Evolutionary conservation across 2,888 invertebrate genomes (phyloP).

Genomic region (Venusia cambrica): DNA sequence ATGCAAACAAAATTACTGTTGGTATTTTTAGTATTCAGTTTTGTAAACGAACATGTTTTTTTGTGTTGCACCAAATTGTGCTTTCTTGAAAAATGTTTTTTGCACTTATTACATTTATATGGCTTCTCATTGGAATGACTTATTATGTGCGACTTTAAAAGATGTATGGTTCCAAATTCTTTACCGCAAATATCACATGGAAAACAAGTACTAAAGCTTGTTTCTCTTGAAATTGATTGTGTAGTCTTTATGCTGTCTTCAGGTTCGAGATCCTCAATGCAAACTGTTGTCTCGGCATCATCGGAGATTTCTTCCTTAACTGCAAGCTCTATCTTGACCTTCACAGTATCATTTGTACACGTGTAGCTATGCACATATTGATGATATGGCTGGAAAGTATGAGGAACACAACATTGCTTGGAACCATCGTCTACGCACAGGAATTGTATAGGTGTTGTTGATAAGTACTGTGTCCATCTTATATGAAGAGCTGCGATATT

Average conservation of each 20-base stretch:
- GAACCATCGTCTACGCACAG: not conserved
- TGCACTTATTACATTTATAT: not conserved
- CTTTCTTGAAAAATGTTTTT: not conserved
- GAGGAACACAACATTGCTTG: not conserved
- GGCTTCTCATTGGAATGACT: slow-evolving; percentile 1
- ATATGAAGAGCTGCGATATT: not conserved
- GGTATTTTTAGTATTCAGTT: not conserved
- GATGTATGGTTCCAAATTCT: not conserved
- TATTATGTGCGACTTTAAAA: slow-evolving; percentile 1
- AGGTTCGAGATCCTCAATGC: too few species aligned
- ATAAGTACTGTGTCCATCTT: not conserved
- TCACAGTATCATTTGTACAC: too few species aligned
- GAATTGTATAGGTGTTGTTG: slow-evolving; percentile 1
- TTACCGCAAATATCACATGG: not conserved
- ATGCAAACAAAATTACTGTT: slow-evolving; percentile 1
- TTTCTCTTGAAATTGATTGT: too few species aligned
- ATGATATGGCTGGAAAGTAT: not conserved
- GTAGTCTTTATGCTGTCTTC: too few species aligned
- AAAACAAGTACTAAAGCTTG: not conserved
- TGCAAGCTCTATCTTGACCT: too few species aligned
- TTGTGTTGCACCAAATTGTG: slow-evolving; percentile 1
- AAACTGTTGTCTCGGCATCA: too few species aligned
- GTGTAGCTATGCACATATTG: too few species aligned
- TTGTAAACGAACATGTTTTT: not conserved
- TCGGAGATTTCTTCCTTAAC: too few species aligned